Evolutionary conservation across 2,888 invertebrate genomes (phyloP), one percentile per base, ranked within the genome.

Genomic region (Pherbina coryleti): DNA sequence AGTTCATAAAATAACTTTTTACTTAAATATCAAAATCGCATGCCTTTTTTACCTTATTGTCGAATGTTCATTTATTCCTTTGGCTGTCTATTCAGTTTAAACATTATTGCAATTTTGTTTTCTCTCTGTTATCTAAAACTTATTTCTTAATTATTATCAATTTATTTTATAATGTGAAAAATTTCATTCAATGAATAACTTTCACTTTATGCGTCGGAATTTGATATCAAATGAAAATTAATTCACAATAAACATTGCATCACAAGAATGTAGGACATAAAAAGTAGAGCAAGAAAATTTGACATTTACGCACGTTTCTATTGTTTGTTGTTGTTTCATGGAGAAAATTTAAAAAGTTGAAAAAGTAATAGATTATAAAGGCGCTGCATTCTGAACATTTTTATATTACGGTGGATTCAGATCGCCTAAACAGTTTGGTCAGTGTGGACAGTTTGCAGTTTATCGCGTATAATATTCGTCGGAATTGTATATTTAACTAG

Each of bases 221-320:
- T 81, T 79, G 34, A 53, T 53, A 64, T 67, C 49, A 72, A 78
- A 71, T 44, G 71, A 73, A 67, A 49, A 69, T 76, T 19, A 28
- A 75, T 71, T 79, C 80, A 44, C 44, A 44, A 44, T 44, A 44
- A 44, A 44, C 79, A 81, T 82, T 81, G 81, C 81, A 81, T 82
- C 82, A 82, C 80, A 81, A 53, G 34, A 71, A 28, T 60, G 49
- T 28, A 17, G 49, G 64, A 70, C 70, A 51, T 53, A 75, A 51
- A 34, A 51, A 11, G 60, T 53, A 49, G 55, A 70, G 62, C n/a
- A 8, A 19, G 55, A n/a, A 55, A 19, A 55, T 19, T 19, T 19
- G n/a, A 19, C 22, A 19, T 19, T 19, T 19, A 55, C 22, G 55
- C 55, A 9, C 22, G 55, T 55, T 55, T 19, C 22, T 55, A 2